Conservation (phyloP, 2,113 vertebrate genomes). For the Misgurnus mizolepis region DNA sequence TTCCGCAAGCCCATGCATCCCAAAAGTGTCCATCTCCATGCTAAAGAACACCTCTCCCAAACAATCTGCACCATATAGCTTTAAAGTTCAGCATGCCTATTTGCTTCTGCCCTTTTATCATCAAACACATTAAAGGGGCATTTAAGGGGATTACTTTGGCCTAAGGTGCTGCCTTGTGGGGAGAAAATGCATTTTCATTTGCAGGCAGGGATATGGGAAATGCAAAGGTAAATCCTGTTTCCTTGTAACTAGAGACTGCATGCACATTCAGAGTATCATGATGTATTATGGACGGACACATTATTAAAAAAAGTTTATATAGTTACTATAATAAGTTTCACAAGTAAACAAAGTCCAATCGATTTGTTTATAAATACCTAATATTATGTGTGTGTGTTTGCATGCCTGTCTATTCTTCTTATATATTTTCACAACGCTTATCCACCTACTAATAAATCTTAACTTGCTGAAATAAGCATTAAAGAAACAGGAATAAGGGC, state of each 20-base stretch:
- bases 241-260: conserved; percentile 21
- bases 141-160: conserved; percentile 53
- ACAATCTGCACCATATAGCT: conserved; percentile 34
- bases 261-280: conserved; percentile 33
- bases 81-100: conserved; percentile 44
- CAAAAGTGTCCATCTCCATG: conserved; percentile 30
- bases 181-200: conserved; percentile 51
- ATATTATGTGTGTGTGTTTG: conserved; percentile 32
- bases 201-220: conserved; percentile 22
- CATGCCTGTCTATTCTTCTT: conserved; percentile 1
- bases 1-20: conserved; percentile 40
- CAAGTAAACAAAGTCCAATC: too few relatives aligned
- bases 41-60: conserved; percentile 44
- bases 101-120: conserved; percentile 48
- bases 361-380: conserved; percentile 35
- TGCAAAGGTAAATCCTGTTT: conserved; percentile 35
- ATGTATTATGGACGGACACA: not conserved
- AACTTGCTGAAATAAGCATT: conserved; percentile 38
- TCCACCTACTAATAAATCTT: conserved; percentile 40
- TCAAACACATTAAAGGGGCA: conserved; percentile 40
- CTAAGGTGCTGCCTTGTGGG: conserved; percentile 55
- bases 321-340: not conserved
- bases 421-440: conserved; percentile 29
- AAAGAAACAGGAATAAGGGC: conserved; percentile 29
- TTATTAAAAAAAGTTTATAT: not conserved